Evolutionary conservation across 2,888 invertebrate species (phyloP).

Genomic region (Malacosoma neustria): DNA sequence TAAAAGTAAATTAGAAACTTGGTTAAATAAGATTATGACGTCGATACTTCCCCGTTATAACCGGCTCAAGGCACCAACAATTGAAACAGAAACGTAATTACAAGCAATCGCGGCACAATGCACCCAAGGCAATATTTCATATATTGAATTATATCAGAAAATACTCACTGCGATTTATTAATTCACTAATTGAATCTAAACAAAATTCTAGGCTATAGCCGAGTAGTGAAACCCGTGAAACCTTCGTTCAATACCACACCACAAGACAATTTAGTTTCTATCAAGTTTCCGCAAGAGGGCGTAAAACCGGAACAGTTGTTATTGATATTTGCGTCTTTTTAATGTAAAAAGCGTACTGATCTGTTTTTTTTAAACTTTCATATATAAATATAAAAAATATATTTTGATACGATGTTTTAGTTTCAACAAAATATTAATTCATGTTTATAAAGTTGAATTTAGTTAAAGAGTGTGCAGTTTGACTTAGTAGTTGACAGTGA

Average conservation of each 20-base stretch:
- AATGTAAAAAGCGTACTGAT: too few relatives aligned
- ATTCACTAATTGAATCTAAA: conserved; percentile 47
- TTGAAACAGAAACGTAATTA: conserved; percentile 25
- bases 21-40: conserved; percentile 38
- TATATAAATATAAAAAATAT: too few relatives aligned
- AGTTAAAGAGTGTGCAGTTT: background rate
- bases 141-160: conserved; percentile 9
- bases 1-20: conserved; percentile 7
- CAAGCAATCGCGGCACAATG: conserved; percentile 4
- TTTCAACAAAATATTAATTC: too few relatives aligned
- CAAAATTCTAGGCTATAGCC: conserved; percentile 47
- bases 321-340: conserved; percentile 29
- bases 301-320: conserved; percentile 42
- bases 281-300: conserved; percentile 41
- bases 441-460: too few relatives aligned
- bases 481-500: conserved; percentile 12
- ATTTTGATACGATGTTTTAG: too few relatives aligned
- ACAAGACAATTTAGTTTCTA: conserved; percentile 52
- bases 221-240: conserved; percentile 34
- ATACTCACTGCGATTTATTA: conserved; percentile 50
- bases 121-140: conserved; percentile 1
- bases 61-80: conserved; percentile 38
- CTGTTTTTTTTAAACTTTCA: too few relatives aligned
- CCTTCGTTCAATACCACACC: too few relatives aligned
- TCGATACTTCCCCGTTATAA: conserved; percentile 33